Base-by-base conservation (phyloP, 2,113 vertebrate genomes). In the Nerophis ophidion region DNA sequence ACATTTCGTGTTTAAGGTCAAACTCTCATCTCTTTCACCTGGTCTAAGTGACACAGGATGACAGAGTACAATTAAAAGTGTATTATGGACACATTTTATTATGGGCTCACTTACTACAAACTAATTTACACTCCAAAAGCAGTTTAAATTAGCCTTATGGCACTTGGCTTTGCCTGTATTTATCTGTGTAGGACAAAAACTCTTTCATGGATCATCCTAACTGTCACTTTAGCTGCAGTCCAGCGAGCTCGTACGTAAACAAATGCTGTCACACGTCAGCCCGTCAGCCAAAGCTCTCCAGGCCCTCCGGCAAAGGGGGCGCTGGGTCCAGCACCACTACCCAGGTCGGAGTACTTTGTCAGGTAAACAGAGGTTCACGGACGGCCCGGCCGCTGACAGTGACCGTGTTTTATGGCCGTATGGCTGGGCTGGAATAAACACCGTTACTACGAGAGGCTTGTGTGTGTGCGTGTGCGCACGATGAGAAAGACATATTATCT, bases 181-280 rank as follows among this genome's bases (percentile, higher is more conserved):
- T 89, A 84, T 86, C 79, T 83, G 75, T 68, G 42, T 60, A 70
- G 66, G 78, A 81, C 69, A 63, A 73, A 68, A 60, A 66, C 76
- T 80, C 57, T 17, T 61, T 73, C 81, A 87, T 87, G 75, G 82
- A 87, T 89, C 81, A 88, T 86, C 79, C 78, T 82, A 83, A 79
- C 76, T 87, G 90, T 90, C 86, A 88, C 84, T 81, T 83, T 80
- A 82, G 81, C 85, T 82, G 84, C 81, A 83, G 83, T 56, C 84
- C 83, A 77, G 72, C 70, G 63, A 69, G 65, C 42, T 56, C 75
- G 74, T 75, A 85, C 74, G 78, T 80, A 82, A 86, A 86, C 84
- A 86, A 66, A 64, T 63, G 63, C 73, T 77, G 77, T 83, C 79
- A 84, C 81, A 79, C 77, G 63, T 75, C 73, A 76, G 73, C 75